Conservation (phyloP, 2,113 vertebrate species). For the Lates calcarifer region DNA sequence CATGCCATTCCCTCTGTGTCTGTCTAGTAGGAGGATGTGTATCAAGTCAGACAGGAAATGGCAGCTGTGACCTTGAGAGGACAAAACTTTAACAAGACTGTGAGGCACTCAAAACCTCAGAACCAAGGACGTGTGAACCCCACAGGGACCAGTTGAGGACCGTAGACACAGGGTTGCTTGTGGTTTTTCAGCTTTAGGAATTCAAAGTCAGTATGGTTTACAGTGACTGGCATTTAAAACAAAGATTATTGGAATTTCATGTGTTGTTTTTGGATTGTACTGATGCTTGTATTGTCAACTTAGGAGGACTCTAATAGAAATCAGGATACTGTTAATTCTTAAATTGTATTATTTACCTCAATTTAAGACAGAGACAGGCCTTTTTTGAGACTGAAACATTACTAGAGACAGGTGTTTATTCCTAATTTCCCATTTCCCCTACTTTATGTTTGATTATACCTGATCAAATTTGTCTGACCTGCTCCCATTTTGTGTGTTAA, state of each 20-base stretch:
- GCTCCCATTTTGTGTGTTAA: neutral
- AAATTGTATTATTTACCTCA: neutral
- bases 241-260: neutral
- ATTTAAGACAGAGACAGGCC: neutral
- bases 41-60: conserved; percentile 54
- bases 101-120: conserved; percentile 26
- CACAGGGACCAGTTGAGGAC: neutral
- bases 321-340: neutral
- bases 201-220: neutral
- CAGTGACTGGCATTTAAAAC: neutral
- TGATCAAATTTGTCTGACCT: neutral
- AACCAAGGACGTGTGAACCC: conserved; percentile 25
- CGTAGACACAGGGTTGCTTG: neutral
- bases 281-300: neutral
- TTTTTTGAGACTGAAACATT: neutral
- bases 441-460: conserved; percentile 12
- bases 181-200: neutral
- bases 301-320: neutral
- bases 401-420: neutral
- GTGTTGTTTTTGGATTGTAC: no score
- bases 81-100: conserved; percentile 57
- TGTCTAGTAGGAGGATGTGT: conserved; percentile 26
- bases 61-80: conserved; percentile 72
- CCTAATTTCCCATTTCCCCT: conserved; percentile 4
- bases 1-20: conserved; percentile 4